Evolutionary conservation across 37 sponge, comb jelly and placozoan species (phyloP).

Genomic region (Halichondria panicea): DNA sequence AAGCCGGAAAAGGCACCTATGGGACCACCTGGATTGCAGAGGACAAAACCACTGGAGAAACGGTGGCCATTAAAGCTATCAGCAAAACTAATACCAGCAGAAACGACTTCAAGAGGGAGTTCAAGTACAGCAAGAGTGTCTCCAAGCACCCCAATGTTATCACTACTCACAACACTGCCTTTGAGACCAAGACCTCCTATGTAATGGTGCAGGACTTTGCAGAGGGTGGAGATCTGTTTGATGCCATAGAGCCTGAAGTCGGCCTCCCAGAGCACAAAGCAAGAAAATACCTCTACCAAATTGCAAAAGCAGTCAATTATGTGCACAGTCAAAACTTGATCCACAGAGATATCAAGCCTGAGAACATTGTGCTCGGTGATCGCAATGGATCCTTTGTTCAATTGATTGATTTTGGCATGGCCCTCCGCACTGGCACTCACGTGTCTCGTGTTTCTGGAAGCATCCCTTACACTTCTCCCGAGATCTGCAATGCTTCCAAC

Average conservation of each 20-base stretch:
- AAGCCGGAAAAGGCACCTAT: slow-evolving; percentile 88
- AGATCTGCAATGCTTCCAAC: slow-evolving; percentile 88
- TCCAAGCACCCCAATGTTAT: slow-evolving; percentile 81
- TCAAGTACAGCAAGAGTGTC: slow-evolving; percentile 77
- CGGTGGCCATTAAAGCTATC: slow-evolving; percentile 84
- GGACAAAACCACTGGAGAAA: slow-evolving; percentile 53
- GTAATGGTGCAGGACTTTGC: slow-evolving; percentile 92
- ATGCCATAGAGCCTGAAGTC: slow-evolving; percentile 89
- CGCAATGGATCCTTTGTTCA: slow-evolving; percentile 57
- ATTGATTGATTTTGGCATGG: slow-evolving; percentile 96
- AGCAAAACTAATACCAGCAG: slow-evolving; percentile 68
- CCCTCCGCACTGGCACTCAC: slow-evolving; percentile 82
- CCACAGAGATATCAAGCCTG: slow-evolving; percentile 93
- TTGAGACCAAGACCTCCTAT: slow-evolving; percentile 84
- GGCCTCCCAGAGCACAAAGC: slow-evolving; percentile 75
- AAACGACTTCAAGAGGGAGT: slow-evolving; percentile 83
- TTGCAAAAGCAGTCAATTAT: slow-evolving; percentile 81
- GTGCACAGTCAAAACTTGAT: slow-evolving; percentile 90
- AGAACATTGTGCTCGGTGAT: slow-evolving; percentile 87
- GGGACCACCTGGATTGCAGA: slow-evolving; percentile 90
- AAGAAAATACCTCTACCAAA: slow-evolving; percentile 65
- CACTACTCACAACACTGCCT: slow-evolving; percentile 78
- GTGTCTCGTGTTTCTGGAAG: slow-evolving; percentile 88
- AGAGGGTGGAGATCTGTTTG: slow-evolving; percentile 89
- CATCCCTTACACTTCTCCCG: slow-evolving; percentile 96